phyloP scores from a whole-genome alignment of 2,888 invertebrate genomes.

The Oscheius myriophilus region DNA sequence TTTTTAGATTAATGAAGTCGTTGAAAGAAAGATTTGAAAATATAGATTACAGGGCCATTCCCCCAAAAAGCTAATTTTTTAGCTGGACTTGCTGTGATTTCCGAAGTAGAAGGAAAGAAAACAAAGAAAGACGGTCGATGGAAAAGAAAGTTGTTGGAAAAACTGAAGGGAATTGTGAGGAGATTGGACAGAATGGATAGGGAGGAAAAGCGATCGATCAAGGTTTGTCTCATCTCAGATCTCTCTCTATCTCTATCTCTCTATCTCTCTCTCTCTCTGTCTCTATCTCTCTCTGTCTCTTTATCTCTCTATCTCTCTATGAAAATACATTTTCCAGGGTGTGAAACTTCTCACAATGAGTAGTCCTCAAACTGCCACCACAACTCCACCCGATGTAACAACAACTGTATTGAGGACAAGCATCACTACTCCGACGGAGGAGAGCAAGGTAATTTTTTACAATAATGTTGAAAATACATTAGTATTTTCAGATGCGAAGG shows the following conservation, averaged over 20 bases:
- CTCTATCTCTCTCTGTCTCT: too few species aligned
- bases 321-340: too few species aligned
- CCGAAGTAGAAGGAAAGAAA: conserved; percentile 8
- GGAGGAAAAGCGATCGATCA: conserved; percentile 14
- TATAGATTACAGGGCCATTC: too few species aligned
- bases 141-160: conserved; percentile 50
- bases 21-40: too few species aligned
- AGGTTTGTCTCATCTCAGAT: too few species aligned
- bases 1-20: too few species aligned
- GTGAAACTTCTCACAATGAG: too few species aligned
- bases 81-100: background rate
- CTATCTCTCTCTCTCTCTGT: too few species aligned
- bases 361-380: background rate
- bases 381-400: conserved; percentile 5
- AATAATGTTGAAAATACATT: background rate
- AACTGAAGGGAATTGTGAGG: conserved; percentile 31
- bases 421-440: conserved; percentile 22
- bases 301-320: too few species aligned
- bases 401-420: conserved; percentile 24
- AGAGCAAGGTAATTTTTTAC: background rate
- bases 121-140: conserved; percentile 21
- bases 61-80: too few species aligned
- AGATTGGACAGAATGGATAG: conserved; percentile 30
- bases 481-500: conserved; percentile 21
- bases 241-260: too few species aligned